A percentile compares a stretch with the other conserved stretches of the same genome.
Evolutionary conservation across 2,888 invertebrate genomes (phyloP).

Genomic region (Morpho achilles): DNA sequence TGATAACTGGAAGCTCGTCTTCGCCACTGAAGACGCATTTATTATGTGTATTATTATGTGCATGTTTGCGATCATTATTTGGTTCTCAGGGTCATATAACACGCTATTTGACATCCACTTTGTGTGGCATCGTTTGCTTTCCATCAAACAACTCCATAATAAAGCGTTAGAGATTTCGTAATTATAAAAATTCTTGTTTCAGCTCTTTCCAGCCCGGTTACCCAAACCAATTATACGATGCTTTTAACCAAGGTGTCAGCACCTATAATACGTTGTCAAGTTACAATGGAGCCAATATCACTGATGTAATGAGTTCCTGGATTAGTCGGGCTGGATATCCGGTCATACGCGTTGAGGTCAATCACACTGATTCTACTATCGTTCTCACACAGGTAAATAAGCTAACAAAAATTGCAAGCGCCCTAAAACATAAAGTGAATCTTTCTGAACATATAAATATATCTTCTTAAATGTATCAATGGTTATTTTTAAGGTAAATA

Average conservation of each 20-base stretch:
- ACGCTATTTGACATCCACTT: no score
- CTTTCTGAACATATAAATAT: no score
- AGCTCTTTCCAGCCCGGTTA: constrained; percentile 63
- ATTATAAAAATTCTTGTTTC: constrained; percentile 7
- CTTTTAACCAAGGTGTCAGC: constrained; percentile 56
- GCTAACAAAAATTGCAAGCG: background rate
- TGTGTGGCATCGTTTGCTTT: no score
- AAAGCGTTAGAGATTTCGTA: background rate
- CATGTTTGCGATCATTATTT: no score
- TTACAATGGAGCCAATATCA: constrained; percentile 44
- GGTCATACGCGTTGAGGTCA: constrained; percentile 50
- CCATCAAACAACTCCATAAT: no score
- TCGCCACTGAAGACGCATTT: no score
- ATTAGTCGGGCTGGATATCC: constrained; percentile 63
- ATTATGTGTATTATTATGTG: no score
- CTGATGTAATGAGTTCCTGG: constrained; percentile 61
- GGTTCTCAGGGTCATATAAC: no score
- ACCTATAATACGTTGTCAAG: constrained; percentile 39
- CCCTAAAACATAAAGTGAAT: no score
- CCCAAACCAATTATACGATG: constrained; percentile 69
- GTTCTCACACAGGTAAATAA: constrained; percentile 52
- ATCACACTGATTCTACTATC: constrained; percentile 48
- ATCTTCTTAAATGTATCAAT: background rate
- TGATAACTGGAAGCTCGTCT: no score
- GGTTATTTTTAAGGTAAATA: no score